Evolutionary conservation across 1,140 invertebrate species (phyloP).

Genomic region (Pogonus chalceus): DNA sequence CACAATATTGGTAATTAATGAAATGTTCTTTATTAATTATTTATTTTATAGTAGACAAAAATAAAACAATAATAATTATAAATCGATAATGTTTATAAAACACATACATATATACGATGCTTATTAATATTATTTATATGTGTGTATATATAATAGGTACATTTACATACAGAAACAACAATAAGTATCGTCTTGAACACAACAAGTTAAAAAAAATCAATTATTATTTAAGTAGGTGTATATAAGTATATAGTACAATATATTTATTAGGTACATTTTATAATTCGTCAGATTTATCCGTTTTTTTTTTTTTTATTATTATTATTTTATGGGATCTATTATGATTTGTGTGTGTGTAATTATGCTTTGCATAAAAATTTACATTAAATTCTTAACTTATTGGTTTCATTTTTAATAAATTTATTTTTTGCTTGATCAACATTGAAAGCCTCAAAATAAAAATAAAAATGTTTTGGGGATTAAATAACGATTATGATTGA

Average conservation of each 20-base stretch:
- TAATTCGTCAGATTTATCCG: neutral
- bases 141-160: slow-evolving; percentile 25
- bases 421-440: too few species aligned
- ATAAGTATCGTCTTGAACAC: slow-evolving; percentile 32
- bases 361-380: too few species aligned
- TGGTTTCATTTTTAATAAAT: too few species aligned
- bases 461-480: too few species aligned
- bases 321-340: too few species aligned
- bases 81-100: slow-evolving; percentile 24
- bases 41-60: slow-evolving; percentile 23
- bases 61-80: slow-evolving; percentile 24
- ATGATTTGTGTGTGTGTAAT: too few species aligned
- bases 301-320: too few species aligned
- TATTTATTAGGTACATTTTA: neutral
- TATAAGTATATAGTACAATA: slow-evolving; percentile 5
- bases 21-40: slow-evolving; percentile 24
- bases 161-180: slow-evolving; percentile 32
- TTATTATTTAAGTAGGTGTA: slow-evolving; percentile 2
- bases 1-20: slow-evolving; percentile 10
- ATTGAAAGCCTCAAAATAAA: too few species aligned
- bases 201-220: slow-evolving; percentile 28
- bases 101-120: slow-evolving; percentile 23
- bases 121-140: slow-evolving; percentile 28
- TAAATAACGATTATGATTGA: too few species aligned
- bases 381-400: too few species aligned